Evolutionary conservation across 2,888 invertebrate genomes (phyloP).

Genomic region (Maniola hyperantus): DNA sequence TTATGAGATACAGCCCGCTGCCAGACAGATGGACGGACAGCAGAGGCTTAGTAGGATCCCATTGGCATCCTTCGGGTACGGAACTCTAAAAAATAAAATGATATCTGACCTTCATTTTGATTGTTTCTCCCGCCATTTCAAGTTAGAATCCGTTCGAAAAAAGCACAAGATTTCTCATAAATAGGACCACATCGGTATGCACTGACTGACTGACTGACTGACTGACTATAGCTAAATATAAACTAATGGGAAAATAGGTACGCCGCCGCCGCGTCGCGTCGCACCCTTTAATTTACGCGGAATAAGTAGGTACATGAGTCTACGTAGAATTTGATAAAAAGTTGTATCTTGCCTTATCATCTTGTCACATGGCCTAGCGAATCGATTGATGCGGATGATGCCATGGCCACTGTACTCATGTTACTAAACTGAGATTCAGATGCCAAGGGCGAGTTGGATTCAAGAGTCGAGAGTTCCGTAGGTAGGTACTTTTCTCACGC

Average conservation of each 20-base stretch:
- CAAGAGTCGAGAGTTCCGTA: background rate
- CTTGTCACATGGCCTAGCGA: slow-evolving; percentile 16
- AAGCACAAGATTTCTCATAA: background rate
- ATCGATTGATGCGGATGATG: slow-evolving; percentile 8
- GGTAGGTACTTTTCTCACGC: too few relatives aligned
- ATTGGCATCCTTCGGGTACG: too few relatives aligned
- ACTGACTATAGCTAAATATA: slow-evolving; percentile 5
- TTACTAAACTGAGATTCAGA: background rate
- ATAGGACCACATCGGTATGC: background rate
- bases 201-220: background rate
- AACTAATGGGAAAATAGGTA: slow-evolving; percentile 11
- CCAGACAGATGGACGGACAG: too few relatives aligned
- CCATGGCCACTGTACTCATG: too few relatives aligned
- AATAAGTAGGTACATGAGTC: slow-evolving; percentile 1
- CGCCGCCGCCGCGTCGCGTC: background rate
- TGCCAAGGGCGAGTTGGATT: background rate
- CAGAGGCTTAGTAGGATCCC: too few relatives aligned
- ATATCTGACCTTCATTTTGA: slow-evolving; percentile 10
- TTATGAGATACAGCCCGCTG: too few relatives aligned
- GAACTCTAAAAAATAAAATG: background rate
- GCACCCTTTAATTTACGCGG: background rate
- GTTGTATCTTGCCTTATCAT: slow-evolving; percentile 31
- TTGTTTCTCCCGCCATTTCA: background rate
- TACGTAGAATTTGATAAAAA: slow-evolving; percentile 27
- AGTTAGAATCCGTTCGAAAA: background rate